phyloP scores from a whole-genome alignment of 2,888 invertebrate genomes.

The Icerya purchasi region DNA sequence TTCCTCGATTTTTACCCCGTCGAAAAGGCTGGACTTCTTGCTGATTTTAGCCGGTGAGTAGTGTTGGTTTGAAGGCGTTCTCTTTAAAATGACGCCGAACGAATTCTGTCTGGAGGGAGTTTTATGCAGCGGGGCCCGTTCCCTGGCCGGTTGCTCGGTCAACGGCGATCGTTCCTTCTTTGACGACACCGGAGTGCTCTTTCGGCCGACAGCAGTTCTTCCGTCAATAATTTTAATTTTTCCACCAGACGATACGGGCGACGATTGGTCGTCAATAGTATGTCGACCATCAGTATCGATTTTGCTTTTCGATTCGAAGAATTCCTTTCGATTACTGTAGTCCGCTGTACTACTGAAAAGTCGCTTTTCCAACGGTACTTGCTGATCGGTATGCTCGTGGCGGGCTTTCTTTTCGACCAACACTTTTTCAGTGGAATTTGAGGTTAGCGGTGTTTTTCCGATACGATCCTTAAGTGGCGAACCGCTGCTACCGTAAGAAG shows the following conservation, averaged over 20 bases:
- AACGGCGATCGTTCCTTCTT: slow-evolving; percentile 2
- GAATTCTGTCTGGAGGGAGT: slow-evolving; percentile 8
- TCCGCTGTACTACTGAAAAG: slow-evolving; percentile 18
- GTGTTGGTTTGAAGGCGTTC: slow-evolving; percentile 27
- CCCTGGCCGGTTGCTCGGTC: not conserved
- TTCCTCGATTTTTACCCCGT: slow-evolving; percentile 38
- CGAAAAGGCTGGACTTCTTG: slow-evolving; percentile 27
- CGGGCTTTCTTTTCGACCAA: not conserved
- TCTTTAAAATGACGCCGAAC: slow-evolving; percentile 27
- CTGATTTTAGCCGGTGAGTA: slow-evolving; percentile 21
- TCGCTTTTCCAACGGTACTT: slow-evolving; percentile 1
- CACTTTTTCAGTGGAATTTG: not conserved
- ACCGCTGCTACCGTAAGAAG: no score
- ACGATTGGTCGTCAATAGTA: not conserved
- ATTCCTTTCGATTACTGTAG: slow-evolving; percentile 24
- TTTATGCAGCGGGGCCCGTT: slow-evolving; percentile 2
- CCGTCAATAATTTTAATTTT: slow-evolving; percentile 1
- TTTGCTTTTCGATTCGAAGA: slow-evolving; percentile 16
- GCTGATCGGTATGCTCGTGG: not conserved
- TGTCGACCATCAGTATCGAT: not conserved
- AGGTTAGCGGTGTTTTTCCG: not conserved
- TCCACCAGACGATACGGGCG: slow-evolving; percentile 9
- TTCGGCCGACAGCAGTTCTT: not conserved
- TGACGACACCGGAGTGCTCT: not conserved
- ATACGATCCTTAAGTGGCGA: no score